Base-by-base conservation (phyloP, 2,888 invertebrate species). In the Agriopis aurantiaria region DNA sequence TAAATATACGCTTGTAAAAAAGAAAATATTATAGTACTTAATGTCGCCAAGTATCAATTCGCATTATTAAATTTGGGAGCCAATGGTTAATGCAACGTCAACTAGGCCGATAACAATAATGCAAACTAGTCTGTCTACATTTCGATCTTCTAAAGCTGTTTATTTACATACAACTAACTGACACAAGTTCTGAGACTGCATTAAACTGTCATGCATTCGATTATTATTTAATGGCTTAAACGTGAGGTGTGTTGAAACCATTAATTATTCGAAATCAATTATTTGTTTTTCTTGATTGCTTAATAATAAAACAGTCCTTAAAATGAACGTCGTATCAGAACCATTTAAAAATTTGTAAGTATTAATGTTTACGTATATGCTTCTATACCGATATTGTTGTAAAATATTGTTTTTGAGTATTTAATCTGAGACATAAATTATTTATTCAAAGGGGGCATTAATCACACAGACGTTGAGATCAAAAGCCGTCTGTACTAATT, bases 51-150 rank as follows among this genome's bases (percentile, higher is more conserved):
- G 45, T 45, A 23, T 58, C 8, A 45, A 46, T 46, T 58, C 1
- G 8, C 33, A 33, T 33, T 46, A 41, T 51, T 43, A 52, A 67
- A 60, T 65, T 69, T 65, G 65, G 40, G 60, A 69, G 51, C 56
- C 70, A 60, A 64, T 67, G 69, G 53, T 40, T 53, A 90, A 88
- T 89, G 85, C 85, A 87, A 85, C 84, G 78, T 84, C 82, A 84
- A 84, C 86, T 84, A 82, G 79, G 79, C 82, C 77, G 88, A 89
- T 89, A 91, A 82, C 80, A 83, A 74, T 90, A 92, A 92, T 92
- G 91, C 90, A 89, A 91, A 90, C 90, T 78, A 85, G 91, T 91
- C 90, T 88, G 82, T 82, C 85, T 80, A 88, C 85, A 85, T 86
- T 88, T 88, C 82, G 83, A 82, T 81, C 85, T 79, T 83, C 80